Evolutionary conservation across 2,888 invertebrate species (phyloP).

Genomic region (Ctena decussata): DNA sequence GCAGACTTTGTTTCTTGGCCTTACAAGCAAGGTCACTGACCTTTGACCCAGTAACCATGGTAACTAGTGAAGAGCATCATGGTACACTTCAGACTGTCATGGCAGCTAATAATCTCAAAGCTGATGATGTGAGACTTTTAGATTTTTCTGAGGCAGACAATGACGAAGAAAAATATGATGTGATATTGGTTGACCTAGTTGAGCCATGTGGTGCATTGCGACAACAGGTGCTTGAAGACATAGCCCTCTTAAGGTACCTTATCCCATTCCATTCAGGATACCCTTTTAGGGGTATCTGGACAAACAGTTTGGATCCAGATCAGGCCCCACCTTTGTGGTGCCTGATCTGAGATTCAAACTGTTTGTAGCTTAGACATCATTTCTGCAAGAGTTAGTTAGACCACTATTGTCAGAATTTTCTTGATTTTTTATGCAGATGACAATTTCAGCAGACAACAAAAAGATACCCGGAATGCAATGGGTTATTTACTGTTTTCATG

Average conservation of each 20-base stretch:
- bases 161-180: slow-evolving; percentile 56
- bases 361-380: too few relatives aligned
- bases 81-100: slow-evolving; percentile 62
- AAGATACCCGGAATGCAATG: too few relatives aligned
- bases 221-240: slow-evolving; percentile 79
- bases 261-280: too few relatives aligned
- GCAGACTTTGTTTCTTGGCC: slow-evolving; percentile 75
- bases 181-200: slow-evolving; percentile 73
- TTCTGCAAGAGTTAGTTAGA: too few relatives aligned
- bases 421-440: too few relatives aligned
- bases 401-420: too few relatives aligned
- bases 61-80: slow-evolving; percentile 65
- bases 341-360: too few relatives aligned
- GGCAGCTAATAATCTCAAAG: slow-evolving; percentile 59
- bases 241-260: slow-evolving; percentile 81
- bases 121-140: slow-evolving; percentile 50
- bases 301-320: too few relatives aligned
- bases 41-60: slow-evolving; percentile 65
- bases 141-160: slow-evolving; percentile 51
- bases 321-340: too few relatives aligned
- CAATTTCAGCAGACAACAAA: too few relatives aligned
- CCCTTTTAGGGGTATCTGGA: too few relatives aligned
- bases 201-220: slow-evolving; percentile 78
- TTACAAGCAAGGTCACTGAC: slow-evolving; percentile 76
- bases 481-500: too few relatives aligned